phyloP scores from a whole-genome alignment of 2,113 vertebrate genomes.

The Balaenoptera acutorostrata region DNA sequence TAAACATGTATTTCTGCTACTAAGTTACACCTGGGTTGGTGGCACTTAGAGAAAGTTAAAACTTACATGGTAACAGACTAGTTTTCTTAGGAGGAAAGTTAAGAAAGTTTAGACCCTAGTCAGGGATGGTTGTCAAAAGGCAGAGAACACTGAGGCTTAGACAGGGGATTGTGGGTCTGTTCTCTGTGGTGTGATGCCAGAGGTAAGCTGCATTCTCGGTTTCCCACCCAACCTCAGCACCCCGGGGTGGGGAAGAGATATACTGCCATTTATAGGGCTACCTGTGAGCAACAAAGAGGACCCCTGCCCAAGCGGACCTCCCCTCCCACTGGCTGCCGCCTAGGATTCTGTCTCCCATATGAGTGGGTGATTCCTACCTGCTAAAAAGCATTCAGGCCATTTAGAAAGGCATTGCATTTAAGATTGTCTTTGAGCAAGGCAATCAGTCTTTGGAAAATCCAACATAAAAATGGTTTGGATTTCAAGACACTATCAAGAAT shows the following conservation, averaged over 20 bases:
- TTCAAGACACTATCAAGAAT: neutral
- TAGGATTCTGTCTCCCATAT: neutral
- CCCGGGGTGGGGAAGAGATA: neutral
- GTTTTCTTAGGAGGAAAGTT: neutral
- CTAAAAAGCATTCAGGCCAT: neutral
- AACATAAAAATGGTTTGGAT: neutral
- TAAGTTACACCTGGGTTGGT: neutral
- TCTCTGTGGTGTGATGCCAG: neutral
- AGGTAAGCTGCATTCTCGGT: neutral
- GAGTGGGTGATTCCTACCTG: neutral
- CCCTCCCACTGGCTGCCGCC: neutral
- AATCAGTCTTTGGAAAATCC: neutral
- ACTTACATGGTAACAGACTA: neutral
- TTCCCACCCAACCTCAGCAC: neutral
- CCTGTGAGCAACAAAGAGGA: neutral
- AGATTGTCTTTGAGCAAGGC: neutral
- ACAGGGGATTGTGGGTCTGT: neutral
- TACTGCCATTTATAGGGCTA: neutral
- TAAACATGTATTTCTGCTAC: neutral
- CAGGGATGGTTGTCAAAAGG: neutral
- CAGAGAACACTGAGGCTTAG: neutral
- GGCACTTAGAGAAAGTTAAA: neutral
- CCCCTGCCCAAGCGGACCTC: neutral
- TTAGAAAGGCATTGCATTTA: neutral
- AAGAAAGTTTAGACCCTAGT: neutral